Evolutionary conservation across 1,140 invertebrate genomes (phyloP), one percentile per base, ranked within the genome.

Genomic region (Portunus trituberculatus): DNA sequence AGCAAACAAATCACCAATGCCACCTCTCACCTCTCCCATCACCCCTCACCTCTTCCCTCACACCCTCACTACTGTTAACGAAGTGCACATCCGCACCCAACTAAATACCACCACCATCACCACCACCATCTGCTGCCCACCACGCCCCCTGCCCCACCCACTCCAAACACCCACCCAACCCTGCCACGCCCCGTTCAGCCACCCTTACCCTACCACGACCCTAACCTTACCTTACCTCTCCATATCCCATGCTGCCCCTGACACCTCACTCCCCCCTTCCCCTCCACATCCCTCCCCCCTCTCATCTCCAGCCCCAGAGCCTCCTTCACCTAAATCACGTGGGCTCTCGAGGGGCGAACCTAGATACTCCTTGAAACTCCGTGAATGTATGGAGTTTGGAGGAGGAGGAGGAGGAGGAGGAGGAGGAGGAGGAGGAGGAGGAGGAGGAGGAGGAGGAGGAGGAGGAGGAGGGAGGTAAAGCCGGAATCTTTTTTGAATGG

Each of bases 251-350:
- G 0, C n/a, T 20, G n/a, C 67, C 67, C 16, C 67, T n/a, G 10
- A 87, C 8, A 28, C 45, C 31, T 4, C 45, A 12, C 25, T 20
- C 86, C 0, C 86, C 86, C 0, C 12, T 46, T 14, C 86, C 86
- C 14, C 10, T 20, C 8, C 86, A 8, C 4, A 3, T 87, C 25
- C 31, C 31, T 12, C n/a, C 4, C 86, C 86, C 16, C 31, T 2
- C 31, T 39, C 86, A 31, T 88, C 83, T 28, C 83, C 28, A 14
- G 25, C 4, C 4, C 86, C 28, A 31, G 52, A 32, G 4, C 32
- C 87, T 89, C 39, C n/a, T 46, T 45, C 39, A 89, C 4, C 10
- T n/a, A 89, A 89, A 89, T 89, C 87, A 89, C 32, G n/a, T 20
- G 20, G 0, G 20, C 67, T n/a, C 67, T n/a, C 20, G 6, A 76